Conservation (phyloP, 2,797 vertebrate species). For the Poecile montanus region DNA sequence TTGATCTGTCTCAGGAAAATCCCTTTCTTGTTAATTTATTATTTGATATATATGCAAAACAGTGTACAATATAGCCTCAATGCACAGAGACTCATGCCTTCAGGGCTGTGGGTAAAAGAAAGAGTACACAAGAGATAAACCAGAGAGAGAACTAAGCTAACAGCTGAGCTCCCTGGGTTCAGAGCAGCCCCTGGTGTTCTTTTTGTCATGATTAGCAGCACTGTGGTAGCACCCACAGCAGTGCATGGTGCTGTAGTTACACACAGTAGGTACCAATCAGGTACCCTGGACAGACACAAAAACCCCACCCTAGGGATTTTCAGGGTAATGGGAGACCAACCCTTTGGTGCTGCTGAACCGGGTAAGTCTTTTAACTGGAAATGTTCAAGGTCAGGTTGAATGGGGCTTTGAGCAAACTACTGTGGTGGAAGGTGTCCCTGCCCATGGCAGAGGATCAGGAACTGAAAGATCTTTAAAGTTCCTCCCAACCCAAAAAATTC, state of each 20-base stretch:
- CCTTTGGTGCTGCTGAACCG: fast-evolving
- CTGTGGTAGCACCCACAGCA: not conserved
- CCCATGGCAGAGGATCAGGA: not conserved
- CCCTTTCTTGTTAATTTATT: constrained; percentile 53
- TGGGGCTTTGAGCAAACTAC: not conserved
- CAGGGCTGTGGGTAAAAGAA: not conserved
- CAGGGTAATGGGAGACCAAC: not conserved
- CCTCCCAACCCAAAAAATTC: not conserved
- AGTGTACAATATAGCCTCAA: not conserved
- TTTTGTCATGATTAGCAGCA: not conserved
- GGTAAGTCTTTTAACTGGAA: not conserved
- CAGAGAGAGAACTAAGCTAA: not conserved
- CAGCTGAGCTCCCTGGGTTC: not conserved
- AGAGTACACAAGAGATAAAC: not conserved
- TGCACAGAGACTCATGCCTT: not conserved
- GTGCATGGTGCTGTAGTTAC: not conserved
- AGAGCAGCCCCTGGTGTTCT: not conserved
- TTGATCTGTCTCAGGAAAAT: constrained; percentile 59
- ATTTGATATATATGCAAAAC: constrained; percentile 59
- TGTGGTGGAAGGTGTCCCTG: not conserved
- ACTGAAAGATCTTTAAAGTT: not conserved
- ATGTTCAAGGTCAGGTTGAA: not conserved
- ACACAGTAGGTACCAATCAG: not conserved
- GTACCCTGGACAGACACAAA: not conserved
- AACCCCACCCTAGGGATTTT: not conserved